Evolutionary conservation across 2,888 invertebrate species (phyloP).

Genomic region (Lampropteryx suffumata): DNA sequence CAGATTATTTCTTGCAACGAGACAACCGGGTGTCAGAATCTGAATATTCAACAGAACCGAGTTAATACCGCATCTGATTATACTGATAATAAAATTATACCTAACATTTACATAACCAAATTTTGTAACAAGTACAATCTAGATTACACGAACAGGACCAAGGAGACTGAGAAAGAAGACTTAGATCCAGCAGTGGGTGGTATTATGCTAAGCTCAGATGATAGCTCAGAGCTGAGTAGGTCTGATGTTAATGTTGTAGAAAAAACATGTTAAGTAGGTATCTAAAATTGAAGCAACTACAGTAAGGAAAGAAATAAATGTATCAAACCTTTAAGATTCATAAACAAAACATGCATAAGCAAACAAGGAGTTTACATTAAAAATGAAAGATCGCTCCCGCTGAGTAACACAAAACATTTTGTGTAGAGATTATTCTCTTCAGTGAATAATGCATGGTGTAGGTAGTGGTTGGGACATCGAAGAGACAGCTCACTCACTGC

Average conservation of each 20-base stretch:
- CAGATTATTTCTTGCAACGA: slow-evolving; percentile 66
- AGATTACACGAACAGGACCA: too few species aligned
- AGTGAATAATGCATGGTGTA: slow-evolving; percentile 52
- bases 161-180: too few species aligned
- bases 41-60: slow-evolving; percentile 69
- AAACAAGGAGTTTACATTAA: slow-evolving; percentile 54
- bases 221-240: too few species aligned
- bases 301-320: neutral
- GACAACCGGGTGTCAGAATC: slow-evolving; percentile 60
- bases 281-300: too few species aligned
- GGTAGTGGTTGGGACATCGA: slow-evolving; percentile 12
- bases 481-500: slow-evolving; percentile 17
- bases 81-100: neutral
- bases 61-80: slow-evolving; percentile 16
- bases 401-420: slow-evolving; percentile 44
- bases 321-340: slow-evolving; percentile 9
- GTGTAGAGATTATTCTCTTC: slow-evolving; percentile 48
- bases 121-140: too few species aligned
- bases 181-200: too few species aligned
- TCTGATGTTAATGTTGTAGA: too few species aligned
- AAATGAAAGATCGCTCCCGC: slow-evolving; percentile 49
- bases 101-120: neutral
- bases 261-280: too few species aligned
- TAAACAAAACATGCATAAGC: slow-evolving; percentile 16
- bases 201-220: too few species aligned